phyloP scores from a whole-genome alignment of 2,113 vertebrate species.

The Anseranas semipalmata region DNA sequence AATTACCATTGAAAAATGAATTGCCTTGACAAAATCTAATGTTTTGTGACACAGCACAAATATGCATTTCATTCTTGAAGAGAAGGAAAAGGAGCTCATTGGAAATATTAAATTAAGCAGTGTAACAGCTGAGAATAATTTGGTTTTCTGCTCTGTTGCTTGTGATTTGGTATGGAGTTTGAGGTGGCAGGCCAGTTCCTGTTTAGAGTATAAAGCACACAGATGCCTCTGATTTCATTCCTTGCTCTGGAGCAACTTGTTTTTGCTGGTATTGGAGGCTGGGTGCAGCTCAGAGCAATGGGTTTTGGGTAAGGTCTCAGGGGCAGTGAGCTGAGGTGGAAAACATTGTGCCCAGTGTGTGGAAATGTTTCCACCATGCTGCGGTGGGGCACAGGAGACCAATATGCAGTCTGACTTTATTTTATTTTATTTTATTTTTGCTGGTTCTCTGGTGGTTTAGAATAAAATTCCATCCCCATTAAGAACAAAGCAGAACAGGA shows the following conservation, averaged over 20 bases:
- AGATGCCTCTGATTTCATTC: background rate
- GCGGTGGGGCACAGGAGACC: background rate
- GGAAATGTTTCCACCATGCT: rapidly evolving
- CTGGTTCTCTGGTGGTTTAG: background rate
- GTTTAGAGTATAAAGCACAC: constrained; percentile 51
- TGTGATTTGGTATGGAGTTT: constrained; percentile 82
- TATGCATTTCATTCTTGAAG: constrained; percentile 84
- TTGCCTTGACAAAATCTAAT: constrained; percentile 89
- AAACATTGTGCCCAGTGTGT: background rate
- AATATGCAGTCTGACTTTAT: background rate
- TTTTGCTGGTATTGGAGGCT: background rate
- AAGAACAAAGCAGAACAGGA: background rate
- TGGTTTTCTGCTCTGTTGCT: constrained; percentile 96
- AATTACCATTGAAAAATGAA: constrained; percentile 88
- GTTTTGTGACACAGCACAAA: constrained; percentile 93
- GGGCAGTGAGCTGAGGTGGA: background rate
- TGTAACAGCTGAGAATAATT: constrained; percentile 97
- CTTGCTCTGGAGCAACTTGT: background rate
- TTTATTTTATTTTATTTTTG: background rate
- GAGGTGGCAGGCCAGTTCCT: constrained; percentile 78
- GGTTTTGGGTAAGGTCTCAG: background rate
- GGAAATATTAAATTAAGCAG: constrained; percentile 99
- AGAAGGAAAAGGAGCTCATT: constrained; percentile 84
- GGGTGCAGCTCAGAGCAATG: background rate
- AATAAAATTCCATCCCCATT: background rate